Base-by-base conservation (phyloP, 2,888 invertebrate species). In the Caenorhabditis sp. region DNA sequence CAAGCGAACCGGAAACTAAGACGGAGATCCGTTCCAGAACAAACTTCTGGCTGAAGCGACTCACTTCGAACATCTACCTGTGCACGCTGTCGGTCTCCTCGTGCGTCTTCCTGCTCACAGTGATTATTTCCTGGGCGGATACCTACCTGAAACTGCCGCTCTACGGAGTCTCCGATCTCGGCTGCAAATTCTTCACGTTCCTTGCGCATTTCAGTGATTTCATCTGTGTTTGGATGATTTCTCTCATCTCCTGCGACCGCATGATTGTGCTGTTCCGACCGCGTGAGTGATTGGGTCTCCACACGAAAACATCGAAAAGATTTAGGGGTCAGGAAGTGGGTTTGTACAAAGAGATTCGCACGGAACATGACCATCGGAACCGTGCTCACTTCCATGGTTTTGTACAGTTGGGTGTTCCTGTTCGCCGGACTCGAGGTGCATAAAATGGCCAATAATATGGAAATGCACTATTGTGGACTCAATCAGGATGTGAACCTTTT, bases 1-100 rank as follows among this genome's bases (percentile, higher is more conserved):
- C n/a, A n/a, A n/a, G n/a, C n/a, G n/a, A n/a, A n/a, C n/a, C n/a
- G n/a, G n/a, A n/a, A n/a, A n/a, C 6, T 5, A 46, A 17, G 13
- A 20, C 11, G 26, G 5, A n/a, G 30, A 15, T 37, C 22, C 20
- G 27, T 76, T 86, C 50, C 58, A 87, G 87, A 65, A 88, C 87
- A 7, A 89, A 89, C 66, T 88, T 87, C 75, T 87, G 87, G 88
- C 75, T 88, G 61, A 79, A 81, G 27, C 76, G 86, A 13, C 80
- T 88, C 5, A 89, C 88, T 13, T 88, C 88, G 3, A 88, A 88
- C 76, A 80, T 85, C 48, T 88, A 88, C 72, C 78, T 88, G 17
- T 86, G 85, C 72, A 83, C 86, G 2, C 74, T 88, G 43, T 88
- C 88, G 17, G 61, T 87, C 6, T 85, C 85, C 61, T 83, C 85